phyloP scores from a whole-genome alignment of 1,140 invertebrate species.

The Lepidotrigona ventralis region DNA sequence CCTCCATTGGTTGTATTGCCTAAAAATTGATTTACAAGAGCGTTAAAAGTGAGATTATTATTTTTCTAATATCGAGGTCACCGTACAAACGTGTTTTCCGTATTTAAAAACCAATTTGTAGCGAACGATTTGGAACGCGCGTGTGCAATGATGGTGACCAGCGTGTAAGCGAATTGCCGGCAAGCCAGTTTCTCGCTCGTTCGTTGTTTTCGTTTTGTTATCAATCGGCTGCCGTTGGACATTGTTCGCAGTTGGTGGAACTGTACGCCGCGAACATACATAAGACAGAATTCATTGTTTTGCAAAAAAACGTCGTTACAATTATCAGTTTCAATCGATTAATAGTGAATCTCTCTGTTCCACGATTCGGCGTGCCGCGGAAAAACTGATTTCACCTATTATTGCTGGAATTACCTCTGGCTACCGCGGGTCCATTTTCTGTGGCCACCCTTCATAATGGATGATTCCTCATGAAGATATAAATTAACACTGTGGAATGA shows the following conservation, averaged over 20 bases:
- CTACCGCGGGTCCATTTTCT: neutral
- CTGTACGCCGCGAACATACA: neutral
- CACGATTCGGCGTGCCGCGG: constrained; percentile 18
- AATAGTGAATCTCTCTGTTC: constrained; percentile 50
- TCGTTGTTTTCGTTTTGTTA: constrained; percentile 28
- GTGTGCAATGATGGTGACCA: no score
- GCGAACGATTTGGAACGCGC: no score
- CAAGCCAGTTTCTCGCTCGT: neutral
- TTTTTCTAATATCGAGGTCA: neutral
- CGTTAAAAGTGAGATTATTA: no score
- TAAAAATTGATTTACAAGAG: no score
- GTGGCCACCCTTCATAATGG: no score
- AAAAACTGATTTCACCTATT: no score
- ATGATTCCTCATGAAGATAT: no score
- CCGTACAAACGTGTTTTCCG: no score
- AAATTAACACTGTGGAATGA: no score
- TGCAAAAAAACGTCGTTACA: constrained; percentile 35
- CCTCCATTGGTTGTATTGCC: neutral
- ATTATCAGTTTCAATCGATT: constrained; percentile 56
- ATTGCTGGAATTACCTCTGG: neutral
- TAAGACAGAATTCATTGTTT: constrained; percentile 38
- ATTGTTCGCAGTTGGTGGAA: constrained; percentile 22
- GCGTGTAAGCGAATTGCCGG: constrained; percentile 20
- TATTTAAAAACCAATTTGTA: constrained; percentile 8
- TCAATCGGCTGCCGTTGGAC: constrained; percentile 20